These are phyloP conservation scores for Chironomus striatipennis DNA, from an alignment of 1,140 invertebrate species.

Conservation along the genomic window DNA sequence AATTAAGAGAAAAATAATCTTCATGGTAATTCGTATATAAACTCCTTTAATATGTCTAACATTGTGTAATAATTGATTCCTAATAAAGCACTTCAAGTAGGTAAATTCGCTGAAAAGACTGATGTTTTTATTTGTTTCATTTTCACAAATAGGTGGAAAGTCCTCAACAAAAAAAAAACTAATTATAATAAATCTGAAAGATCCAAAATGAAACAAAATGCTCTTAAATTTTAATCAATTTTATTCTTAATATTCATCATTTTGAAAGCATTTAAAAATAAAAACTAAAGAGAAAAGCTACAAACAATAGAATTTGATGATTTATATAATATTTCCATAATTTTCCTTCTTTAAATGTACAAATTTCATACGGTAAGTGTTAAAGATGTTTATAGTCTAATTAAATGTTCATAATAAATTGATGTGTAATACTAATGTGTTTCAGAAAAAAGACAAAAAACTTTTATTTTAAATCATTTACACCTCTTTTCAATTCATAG, in stretches of 20 bases:
- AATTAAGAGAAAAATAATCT: no score
- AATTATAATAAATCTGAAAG: no score
- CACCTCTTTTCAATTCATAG: not conserved
- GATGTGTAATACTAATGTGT: not conserved
- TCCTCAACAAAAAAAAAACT: no score
- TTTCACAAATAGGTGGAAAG: no score
- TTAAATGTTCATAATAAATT: slow-evolving; percentile 1
- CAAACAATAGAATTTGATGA: not conserved
- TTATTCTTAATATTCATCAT: not conserved
- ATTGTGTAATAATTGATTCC: no score
- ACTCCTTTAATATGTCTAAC: no score
- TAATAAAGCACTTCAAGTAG: no score
- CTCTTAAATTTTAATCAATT: no score
- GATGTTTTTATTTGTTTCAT: no score
- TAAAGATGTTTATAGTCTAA: not conserved
- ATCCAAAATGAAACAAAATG: no score
- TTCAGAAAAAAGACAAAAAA: not conserved
- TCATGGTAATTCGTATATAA: no score
- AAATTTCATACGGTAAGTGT: not conserved
- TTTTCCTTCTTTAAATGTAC: not conserved
- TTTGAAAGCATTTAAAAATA: not conserved
- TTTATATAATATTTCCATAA: not conserved
- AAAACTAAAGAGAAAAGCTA: slow-evolving; percentile 1
- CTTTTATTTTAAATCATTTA: not conserved
- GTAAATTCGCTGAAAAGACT: no score